phyloP scores from a whole-genome alignment of 2,888 invertebrate genomes.

The Chamaedrilus cognettii region DNA sequence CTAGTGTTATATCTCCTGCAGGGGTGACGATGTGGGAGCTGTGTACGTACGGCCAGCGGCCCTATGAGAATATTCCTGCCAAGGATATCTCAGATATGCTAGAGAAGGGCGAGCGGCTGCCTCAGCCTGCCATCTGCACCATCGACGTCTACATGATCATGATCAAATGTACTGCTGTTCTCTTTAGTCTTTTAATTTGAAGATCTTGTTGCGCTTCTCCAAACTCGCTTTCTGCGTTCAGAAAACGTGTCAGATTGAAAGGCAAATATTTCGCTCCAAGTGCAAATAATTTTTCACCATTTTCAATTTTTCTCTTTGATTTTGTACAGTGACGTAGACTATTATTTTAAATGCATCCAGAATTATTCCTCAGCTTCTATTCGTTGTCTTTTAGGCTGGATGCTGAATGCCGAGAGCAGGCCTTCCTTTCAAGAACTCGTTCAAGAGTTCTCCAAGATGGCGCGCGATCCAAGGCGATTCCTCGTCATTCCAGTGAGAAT shows the following conservation, averaged over 20 bases:
- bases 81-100: conserved; percentile 90
- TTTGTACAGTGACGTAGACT: too few species aligned
- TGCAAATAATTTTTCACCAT: too few species aligned
- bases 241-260: too few species aligned
- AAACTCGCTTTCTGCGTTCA: too few species aligned
- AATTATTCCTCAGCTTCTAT: too few species aligned
- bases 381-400: conserved; percentile 75
- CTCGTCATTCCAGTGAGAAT: conserved; percentile 72
- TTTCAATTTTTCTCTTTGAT: too few species aligned
- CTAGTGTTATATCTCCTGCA: too few species aligned
- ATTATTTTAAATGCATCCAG: too few species aligned
- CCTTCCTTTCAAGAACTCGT: conserved; percentile 92
- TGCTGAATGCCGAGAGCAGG: conserved; percentile 91
- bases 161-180: conserved; percentile 87
- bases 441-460: conserved; percentile 93
- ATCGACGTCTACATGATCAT: conserved; percentile 96
- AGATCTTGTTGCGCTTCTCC: too few species aligned
- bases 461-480: conserved; percentile 93
- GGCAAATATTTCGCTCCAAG: too few species aligned
- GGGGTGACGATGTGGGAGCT: conserved; percentile 97
- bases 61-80: conserved; percentile 90
- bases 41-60: conserved; percentile 90
- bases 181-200: too few species aligned
- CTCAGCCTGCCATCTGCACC: conserved; percentile 91
- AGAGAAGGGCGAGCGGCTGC: conserved; percentile 89